These are phyloP conservation scores for Gymnoscopelus microlampas DNA, from an alignment of 2,797 vertebrate species.

Conservation along the genomic window DNA sequence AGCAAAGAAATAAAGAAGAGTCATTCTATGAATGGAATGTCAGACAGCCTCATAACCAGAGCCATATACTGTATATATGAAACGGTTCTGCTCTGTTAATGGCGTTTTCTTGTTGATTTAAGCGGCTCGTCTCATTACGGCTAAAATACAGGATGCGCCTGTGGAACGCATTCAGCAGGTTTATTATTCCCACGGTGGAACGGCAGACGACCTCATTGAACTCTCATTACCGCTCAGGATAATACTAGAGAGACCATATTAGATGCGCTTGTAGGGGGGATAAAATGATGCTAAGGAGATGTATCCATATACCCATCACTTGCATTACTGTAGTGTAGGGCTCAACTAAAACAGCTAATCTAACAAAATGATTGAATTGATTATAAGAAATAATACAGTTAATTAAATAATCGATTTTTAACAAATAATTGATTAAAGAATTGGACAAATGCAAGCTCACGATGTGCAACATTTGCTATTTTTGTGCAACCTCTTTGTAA, in stretches of 20 bases:
- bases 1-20: constrained; percentile 15
- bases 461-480: no score
- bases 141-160: constrained; percentile 17
- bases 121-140: constrained; percentile 4
- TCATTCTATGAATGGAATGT: constrained; percentile 49
- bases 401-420: no score
- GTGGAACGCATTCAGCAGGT: not conserved
- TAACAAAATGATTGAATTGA: no score
- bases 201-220: constrained; percentile 16
- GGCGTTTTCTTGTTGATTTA: not conserved
- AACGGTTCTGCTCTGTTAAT: not conserved
- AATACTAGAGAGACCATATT: not conserved
- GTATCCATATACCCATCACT: no score
- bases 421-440: no score
- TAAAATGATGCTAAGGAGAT: no score
- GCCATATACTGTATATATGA: not conserved
- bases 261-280: no score
- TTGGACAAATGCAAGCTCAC: no score
- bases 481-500: no score
- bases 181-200: constrained; percentile 5
- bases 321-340: no score
- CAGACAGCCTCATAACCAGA: constrained; percentile 34
- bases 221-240: constrained; percentile 11
- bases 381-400: no score
- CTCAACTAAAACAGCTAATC: no score